Base-by-base conservation (phyloP, 2,113 vertebrate species). In the Oostethus manadensis region DNA sequence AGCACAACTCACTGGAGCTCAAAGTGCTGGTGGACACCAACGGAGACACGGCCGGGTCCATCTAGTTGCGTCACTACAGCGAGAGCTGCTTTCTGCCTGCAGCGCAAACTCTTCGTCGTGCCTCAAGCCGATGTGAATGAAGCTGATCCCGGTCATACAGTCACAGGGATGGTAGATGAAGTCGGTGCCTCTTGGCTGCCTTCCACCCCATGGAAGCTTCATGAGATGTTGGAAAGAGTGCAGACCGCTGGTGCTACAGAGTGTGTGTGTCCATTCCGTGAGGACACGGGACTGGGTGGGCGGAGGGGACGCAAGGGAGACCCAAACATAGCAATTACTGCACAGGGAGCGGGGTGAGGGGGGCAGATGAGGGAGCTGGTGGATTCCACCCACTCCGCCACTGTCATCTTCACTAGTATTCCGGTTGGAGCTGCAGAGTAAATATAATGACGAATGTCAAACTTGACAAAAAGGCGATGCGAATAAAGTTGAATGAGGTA, bases 1-100 rank as follows among this genome's bases (percentile, higher is more conserved):
- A 29, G 61, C 16, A 18, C 6, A 14, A 35, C 66, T 82, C 70
- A 78, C 1, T 18, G 49, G 21, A 22, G 62, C 42, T 49, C 53
- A 20, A 58, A 54, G 33, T 20, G 29, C 26, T 26, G 51, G 14
- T 33, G 23, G 38, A 35, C 29, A 66, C 51, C 33, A 10, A 14
- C 3, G 10, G 38, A 75, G 62, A 71, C 80, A 16, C 56, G 29
- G 29, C 38, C 38, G 14, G 38, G 38, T 42, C 38, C 38, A 13
- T 4, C 11, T 38, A 29, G 42, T 35, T 9, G 29, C 50, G n/a
- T 15, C 1, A 29, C 35, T 9, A 16, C 45, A 29, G 44, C 33
- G 23, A 29, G 10, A 55, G 44, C 20, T n/a, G n/a, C 18, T 6
- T 21, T 48, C 48, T 23, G 38, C 38, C 48, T 50, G 38, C 11